Conservation (phyloP, 2,797 vertebrate species). For the Psittacula echo region DNA sequence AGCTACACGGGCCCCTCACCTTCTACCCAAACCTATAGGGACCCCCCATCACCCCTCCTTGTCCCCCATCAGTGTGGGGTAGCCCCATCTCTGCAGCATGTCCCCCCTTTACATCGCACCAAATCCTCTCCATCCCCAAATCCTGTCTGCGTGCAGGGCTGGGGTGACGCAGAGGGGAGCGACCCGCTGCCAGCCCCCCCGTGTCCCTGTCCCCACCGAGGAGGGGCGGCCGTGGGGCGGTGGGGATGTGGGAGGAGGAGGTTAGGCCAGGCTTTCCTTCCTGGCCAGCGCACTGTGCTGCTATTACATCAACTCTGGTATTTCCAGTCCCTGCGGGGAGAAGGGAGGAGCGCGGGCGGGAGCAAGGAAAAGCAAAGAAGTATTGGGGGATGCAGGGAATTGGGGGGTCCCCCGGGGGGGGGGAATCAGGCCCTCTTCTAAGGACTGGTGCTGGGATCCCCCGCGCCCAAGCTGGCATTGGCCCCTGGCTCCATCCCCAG, state of each 20-base stretch:
- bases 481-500: background rate
- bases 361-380: background rate
- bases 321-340: slow-evolving; percentile 59
- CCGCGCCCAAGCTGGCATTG: background rate
- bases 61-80: background rate
- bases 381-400: background rate
- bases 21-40: background rate
- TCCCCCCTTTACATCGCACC: background rate
- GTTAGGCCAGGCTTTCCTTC: slow-evolving; percentile 22
- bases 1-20: background rate
- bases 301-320: slow-evolving; percentile 61
- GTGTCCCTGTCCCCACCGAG: background rate
- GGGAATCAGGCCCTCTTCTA: fast-evolving
- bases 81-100: background rate
- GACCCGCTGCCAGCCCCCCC: fast-evolving
- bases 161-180: fast-evolving
- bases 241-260: background rate
- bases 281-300: background rate
- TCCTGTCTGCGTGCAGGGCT: background rate
- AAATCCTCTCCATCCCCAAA: background rate
- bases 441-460: fast-evolving
- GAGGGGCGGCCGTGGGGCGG: background rate
- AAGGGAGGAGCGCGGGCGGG: background rate
- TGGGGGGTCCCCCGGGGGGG: background rate
- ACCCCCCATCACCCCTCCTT: background rate